Evolutionary conservation across 1,140 invertebrate genomes (phyloP).

Genomic region (Ceratosolen fusciceps): DNA sequence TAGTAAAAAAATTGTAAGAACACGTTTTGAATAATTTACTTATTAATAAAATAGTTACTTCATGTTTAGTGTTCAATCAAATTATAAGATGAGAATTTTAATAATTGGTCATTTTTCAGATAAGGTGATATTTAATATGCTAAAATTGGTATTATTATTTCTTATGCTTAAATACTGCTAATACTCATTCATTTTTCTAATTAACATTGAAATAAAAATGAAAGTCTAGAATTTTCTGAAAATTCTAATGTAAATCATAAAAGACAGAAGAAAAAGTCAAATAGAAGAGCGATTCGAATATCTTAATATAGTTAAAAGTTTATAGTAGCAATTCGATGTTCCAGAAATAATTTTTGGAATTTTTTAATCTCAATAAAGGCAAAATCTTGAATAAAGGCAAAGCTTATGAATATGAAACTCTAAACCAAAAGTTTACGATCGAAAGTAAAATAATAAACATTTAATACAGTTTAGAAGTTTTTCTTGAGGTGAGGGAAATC

Average conservation of each 20-base stretch:
- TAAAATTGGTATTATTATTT: too few relatives aligned
- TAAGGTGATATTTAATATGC: too few relatives aligned
- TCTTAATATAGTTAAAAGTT: background rate
- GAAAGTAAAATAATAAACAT: slow-evolving; percentile 26
- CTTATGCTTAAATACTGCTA: too few relatives aligned
- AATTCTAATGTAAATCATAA: background rate
- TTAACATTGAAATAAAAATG: background rate
- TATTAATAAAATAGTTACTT: too few relatives aligned
- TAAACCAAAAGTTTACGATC: slow-evolving; percentile 32
- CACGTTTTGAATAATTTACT: too few relatives aligned
- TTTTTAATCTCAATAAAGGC: background rate
- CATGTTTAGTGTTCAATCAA: too few relatives aligned
- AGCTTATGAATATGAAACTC: background rate
- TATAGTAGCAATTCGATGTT: background rate
- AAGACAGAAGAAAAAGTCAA: background rate
- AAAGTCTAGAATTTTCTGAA: background rate
- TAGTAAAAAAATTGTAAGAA: too few relatives aligned
- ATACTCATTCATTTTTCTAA: background rate
- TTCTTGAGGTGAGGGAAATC: slow-evolving; percentile 32
- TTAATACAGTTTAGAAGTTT: background rate
- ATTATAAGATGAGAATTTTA: too few relatives aligned
- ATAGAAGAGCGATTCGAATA: background rate
- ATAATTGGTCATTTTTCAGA: too few relatives aligned
- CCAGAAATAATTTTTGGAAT: background rate
- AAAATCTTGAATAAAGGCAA: too few relatives aligned